These are phyloP conservation scores for Nasonovia ribisnigri DNA, from an alignment of 2,888 invertebrate species.

Conservation along the genomic window DNA sequence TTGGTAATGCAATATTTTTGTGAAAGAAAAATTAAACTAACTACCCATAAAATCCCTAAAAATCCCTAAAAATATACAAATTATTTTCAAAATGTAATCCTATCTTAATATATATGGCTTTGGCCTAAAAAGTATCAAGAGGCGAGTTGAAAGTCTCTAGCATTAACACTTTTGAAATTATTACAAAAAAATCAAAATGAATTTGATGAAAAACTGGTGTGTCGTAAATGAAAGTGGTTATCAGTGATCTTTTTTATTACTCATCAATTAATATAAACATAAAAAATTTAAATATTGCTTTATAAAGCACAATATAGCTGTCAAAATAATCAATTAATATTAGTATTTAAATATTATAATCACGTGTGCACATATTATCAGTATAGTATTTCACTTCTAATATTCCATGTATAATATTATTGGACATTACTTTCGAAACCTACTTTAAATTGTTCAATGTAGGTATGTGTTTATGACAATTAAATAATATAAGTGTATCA, in stretches of 20 bases:
- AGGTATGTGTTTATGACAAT: background rate
- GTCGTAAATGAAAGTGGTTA: background rate
- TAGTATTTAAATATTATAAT: background rate
- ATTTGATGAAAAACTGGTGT: background rate
- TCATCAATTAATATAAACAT: background rate
- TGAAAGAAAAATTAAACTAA: background rate
- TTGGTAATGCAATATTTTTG: background rate
- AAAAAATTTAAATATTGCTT: background rate
- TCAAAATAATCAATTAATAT: background rate
- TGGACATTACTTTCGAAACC: background rate
- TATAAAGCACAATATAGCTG: background rate
- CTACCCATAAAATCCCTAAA: background rate
- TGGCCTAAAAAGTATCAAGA: background rate
- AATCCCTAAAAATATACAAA: background rate
- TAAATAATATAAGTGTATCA: background rate
- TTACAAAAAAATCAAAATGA: background rate
- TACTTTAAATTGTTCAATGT: background rate
- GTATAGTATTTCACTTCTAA: background rate
- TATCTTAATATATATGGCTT: background rate
- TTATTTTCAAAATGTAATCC: background rate
- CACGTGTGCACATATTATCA: background rate
- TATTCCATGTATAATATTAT: background rate
- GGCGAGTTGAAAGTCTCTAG: background rate
- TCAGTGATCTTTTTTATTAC: background rate
- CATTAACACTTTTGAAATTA: background rate